Percentiles rank a stretch among this genome's conserved stretches.
Evolutionary conservation across 1,140 invertebrate genomes (phyloP).

Genomic region (Drosophila albomicans): DNA sequence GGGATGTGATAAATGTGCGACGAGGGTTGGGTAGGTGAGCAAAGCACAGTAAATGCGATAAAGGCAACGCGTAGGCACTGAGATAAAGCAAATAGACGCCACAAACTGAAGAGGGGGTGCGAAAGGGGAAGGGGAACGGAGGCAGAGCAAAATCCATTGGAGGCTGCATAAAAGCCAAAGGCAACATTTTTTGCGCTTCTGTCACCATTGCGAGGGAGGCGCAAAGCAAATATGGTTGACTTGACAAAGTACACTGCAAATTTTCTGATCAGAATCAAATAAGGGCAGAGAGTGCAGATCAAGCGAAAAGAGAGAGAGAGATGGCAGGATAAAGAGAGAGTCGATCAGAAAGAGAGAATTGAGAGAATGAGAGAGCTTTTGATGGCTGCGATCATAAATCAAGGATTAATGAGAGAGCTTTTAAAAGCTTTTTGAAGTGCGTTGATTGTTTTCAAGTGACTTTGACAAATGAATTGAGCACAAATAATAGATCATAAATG

Average conservation of each 20-base stretch:
- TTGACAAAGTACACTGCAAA: slow-evolving; percentile 62
- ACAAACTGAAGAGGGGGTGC: not conserved
- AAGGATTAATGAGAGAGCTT: no score
- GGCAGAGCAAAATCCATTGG: not conserved
- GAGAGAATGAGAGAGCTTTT: not conserved
- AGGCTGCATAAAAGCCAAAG: slow-evolving; percentile 2
- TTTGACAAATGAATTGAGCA: no score
- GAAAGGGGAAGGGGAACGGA: not conserved
- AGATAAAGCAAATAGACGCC: slow-evolving; percentile 32
- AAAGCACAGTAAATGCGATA: slow-evolving; percentile 52
- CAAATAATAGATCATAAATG: no score
- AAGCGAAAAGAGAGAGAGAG: no score
- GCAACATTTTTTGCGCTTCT: not conserved
- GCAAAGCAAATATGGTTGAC: not conserved
- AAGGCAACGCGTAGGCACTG: slow-evolving; percentile 35
- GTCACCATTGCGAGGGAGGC: not conserved
- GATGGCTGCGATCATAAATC: no score
- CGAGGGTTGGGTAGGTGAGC: slow-evolving; percentile 23
- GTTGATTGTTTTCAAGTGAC: no score
- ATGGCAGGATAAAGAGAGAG: no score
- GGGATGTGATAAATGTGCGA: slow-evolving; percentile 50
- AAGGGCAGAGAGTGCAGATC: no score
- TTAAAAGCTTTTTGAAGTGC: no score
- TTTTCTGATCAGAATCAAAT: slow-evolving; percentile 24
- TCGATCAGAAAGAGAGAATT: not conserved